phyloP scores from a whole-genome alignment of 1,140 invertebrate species.

The Leptonema lineaticorne region DNA sequence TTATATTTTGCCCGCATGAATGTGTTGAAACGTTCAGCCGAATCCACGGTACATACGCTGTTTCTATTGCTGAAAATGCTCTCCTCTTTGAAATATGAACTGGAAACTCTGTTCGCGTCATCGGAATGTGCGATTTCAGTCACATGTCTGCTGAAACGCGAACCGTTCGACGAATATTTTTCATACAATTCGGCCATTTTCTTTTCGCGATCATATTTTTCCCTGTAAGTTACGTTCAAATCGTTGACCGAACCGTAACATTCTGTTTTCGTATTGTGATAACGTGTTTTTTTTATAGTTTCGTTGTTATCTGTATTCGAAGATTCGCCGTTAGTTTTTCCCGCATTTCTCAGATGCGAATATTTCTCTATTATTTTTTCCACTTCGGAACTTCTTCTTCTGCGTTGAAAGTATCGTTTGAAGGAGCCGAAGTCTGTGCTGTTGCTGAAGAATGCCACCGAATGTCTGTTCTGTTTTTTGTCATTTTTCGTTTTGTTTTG shows the following conservation, averaged over 20 bases:
- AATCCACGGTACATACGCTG: background rate
- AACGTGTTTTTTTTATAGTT: too few relatives aligned
- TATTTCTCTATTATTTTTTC: constrained; percentile 36
- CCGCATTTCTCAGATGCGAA: constrained; percentile 1
- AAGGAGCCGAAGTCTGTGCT: constrained; percentile 15
- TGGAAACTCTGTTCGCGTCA: constrained; percentile 8
- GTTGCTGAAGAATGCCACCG: background rate
- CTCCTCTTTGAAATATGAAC: constrained; percentile 32
- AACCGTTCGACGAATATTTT: too few relatives aligned
- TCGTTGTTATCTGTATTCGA: background rate
- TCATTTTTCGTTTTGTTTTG: constrained; percentile 14
- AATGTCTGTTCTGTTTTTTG: background rate
- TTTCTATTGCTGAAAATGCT: constrained; percentile 27
- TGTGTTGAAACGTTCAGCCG: background rate
- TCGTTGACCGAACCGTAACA: too few relatives aligned
- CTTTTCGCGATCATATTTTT: too few relatives aligned
- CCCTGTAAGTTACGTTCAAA: too few relatives aligned
- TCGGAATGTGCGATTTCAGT: background rate
- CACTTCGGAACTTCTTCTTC: constrained; percentile 31
- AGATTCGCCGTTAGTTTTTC: background rate
- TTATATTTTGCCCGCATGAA: too few relatives aligned
- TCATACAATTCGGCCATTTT: background rate
- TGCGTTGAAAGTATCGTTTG: constrained; percentile 31
- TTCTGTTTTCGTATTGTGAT: too few relatives aligned
- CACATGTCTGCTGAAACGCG: background rate